Evolutionary conservation across 2,113 vertebrate species (phyloP), one percentile per base, ranked within the genome.

Genomic region (Delphinapterus leucas): DNA sequence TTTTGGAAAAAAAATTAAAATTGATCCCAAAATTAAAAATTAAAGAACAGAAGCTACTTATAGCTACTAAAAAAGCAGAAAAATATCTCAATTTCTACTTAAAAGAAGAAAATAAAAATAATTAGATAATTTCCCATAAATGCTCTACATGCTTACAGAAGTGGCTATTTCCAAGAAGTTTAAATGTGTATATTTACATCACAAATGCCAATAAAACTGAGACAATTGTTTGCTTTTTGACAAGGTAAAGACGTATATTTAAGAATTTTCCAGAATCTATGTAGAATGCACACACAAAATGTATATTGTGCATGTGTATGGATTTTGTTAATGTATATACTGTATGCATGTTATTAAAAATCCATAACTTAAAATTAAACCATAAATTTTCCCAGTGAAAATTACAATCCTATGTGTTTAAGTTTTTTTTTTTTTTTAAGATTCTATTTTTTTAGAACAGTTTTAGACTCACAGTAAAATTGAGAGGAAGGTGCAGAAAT

Each of bases 301-400:
- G 17, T 15, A 0, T 33, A 0, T 10, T 4, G 11, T 8, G 12
- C 2, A 0, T 25, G 60, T 26, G 33, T 18, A 47, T 21, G 41
- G 25, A 28, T 26, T 33, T 49, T 18, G 6, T 26, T 8, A 49
- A 33, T 10, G 65, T 3, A 8, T 20, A 17, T 10, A 10, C 10
- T 15, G 4, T 10, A 6, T 41, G 1, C 17, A 26, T 28, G 23
- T 26, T 33, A 33, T 9, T 17, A 77, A 38, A 38, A 18, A 65
- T 61, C 71, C 33, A 53, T 21, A 20, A 33, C 10, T 76, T 49
- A 31, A 47, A 76, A 23, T 70, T 21, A 55, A 92, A 63, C 31
- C 8, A 55, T 11, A 41, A 1, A n/a, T 49, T 84, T 88, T 38
- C 31, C 73, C 36, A 26, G 25, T 21, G n/a, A 76, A 70, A 80